A percentile compares a stretch with the other conserved stretches of the same genome.
These are phyloP conservation scores for Cydia fagiglandana DNA, from an alignment of 1,140 invertebrate genomes.

Conservation along the genomic window DNA sequence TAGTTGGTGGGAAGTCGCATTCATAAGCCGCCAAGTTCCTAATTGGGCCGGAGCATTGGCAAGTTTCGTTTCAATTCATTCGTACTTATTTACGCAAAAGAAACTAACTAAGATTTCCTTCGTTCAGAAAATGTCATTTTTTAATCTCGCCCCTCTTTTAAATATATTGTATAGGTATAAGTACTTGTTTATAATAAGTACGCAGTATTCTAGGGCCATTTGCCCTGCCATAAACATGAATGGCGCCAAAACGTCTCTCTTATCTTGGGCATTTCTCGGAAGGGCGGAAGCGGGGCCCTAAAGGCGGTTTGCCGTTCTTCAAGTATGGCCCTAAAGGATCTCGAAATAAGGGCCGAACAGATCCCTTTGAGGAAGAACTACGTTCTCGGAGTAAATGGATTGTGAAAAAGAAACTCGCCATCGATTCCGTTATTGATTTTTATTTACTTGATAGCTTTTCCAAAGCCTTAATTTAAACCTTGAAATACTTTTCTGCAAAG, in stretches of 20 bases:
- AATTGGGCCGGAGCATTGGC: constrained; percentile 13
- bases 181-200: constrained; percentile 76
- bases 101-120: background rate
- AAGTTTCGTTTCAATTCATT: constrained; percentile 23
- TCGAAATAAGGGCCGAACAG: constrained; percentile 67
- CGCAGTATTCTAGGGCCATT: constrained; percentile 73
- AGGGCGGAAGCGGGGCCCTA: constrained; percentile 69
- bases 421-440: constrained; percentile 75
- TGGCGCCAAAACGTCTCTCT: constrained; percentile 76
- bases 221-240: constrained; percentile 76
- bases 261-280: constrained; percentile 76
- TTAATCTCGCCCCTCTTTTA: constrained; percentile 52
- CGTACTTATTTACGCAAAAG: constrained; percentile 8
- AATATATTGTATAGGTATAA: constrained; percentile 62
- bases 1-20: constrained; percentile 16
- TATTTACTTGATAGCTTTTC: constrained; percentile 60
- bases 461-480: constrained; percentile 42
- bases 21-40: constrained; percentile 23
- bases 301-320: constrained; percentile 64
- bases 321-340: constrained; percentile 75
- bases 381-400: constrained; percentile 73
- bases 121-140: constrained; percentile 40
- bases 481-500: constrained; percentile 31
- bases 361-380: constrained; percentile 67
- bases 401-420: constrained; percentile 71